Evolutionary conservation across 2,888 invertebrate genomes (phyloP).

Genomic region (Cheilosia vulpina): DNA sequence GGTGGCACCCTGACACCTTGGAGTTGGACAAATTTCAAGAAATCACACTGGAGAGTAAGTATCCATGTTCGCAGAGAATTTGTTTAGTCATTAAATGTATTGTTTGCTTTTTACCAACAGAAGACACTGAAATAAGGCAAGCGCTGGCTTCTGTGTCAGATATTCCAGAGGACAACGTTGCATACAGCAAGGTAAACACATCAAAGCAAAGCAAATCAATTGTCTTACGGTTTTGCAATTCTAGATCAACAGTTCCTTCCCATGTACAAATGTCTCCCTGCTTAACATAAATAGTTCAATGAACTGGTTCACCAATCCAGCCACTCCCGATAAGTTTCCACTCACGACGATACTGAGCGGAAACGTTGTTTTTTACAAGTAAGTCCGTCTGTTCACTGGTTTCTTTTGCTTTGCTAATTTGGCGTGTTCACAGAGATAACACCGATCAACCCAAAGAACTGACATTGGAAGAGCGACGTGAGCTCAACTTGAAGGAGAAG

Average conservation of each 20-base stretch:
- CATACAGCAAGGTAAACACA: constrained; percentile 85
- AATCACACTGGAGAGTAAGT: constrained; percentile 85
- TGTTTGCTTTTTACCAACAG: constrained; percentile 76
- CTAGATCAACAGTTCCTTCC: constrained; percentile 84
- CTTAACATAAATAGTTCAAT: constrained; percentile 86
- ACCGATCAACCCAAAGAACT: constrained; percentile 86
- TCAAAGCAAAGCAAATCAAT: background rate
- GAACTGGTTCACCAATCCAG: constrained; percentile 86
- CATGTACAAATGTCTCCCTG: constrained; percentile 86
- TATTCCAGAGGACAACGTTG: constrained; percentile 87
- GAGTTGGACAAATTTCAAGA: constrained; percentile 85
- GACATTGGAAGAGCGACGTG: constrained; percentile 86
- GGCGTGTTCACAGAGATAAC: constrained; percentile 85
- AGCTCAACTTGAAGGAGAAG: constrained; percentile 86
- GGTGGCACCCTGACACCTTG: constrained; percentile 85
- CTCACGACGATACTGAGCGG: constrained; percentile 86
- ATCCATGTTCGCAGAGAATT: background rate
- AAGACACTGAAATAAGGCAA: constrained; percentile 84
- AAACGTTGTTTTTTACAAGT: constrained; percentile 88
- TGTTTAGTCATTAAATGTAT: too few species aligned
- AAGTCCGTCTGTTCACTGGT: constrained; percentile 54
- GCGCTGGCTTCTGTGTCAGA: constrained; percentile 85
- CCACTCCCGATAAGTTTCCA: constrained; percentile 85
- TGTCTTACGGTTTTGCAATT: background rate
- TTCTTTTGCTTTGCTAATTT: background rate